Conservation (phyloP, 1,140 invertebrate species). For the Anastatus disparis region DNA sequence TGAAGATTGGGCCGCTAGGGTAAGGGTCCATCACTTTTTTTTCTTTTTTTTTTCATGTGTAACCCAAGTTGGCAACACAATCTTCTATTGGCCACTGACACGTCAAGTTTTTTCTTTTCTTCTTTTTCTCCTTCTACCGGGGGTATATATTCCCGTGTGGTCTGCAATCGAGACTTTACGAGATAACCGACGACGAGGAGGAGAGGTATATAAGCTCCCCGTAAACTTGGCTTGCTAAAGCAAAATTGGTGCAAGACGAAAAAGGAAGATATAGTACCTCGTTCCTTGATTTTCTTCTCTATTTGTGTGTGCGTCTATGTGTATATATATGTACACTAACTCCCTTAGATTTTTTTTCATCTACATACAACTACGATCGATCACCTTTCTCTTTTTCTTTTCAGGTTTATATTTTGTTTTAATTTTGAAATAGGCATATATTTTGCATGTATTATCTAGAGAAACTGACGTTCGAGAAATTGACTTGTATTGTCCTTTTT, state of each 20-base stretch:
- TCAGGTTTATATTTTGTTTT: too few relatives aligned
- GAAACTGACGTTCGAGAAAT: neutral
- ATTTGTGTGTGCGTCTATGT: too few relatives aligned
- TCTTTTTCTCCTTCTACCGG: neutral
- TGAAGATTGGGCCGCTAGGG: neutral
- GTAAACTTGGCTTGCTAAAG: conserved; percentile 7
- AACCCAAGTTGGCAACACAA: too few relatives aligned
- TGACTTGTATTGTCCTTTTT: neutral
- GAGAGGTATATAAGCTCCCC: too few relatives aligned
- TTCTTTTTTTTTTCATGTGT: too few relatives aligned
- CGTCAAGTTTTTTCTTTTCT: neutral
- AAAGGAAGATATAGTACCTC: neutral
- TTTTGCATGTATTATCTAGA: neutral
- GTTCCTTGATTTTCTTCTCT: too few relatives aligned
- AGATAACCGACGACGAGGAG: conserved; percentile 2
- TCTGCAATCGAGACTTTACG: conserved; percentile 8
- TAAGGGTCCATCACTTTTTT: neutral
- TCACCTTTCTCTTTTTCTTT: too few relatives aligned
- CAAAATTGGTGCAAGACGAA: conserved; percentile 6
- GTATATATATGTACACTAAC: too few relatives aligned
- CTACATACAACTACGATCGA: too few relatives aligned
- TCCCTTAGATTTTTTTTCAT: too few relatives aligned
- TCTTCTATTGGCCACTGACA: too few relatives aligned
- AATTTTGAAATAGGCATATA: too few relatives aligned
- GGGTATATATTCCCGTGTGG: neutral